Percentiles rank a stretch among this genome's conserved stretches.
phyloP scores from a whole-genome alignment of 2,113 vertebrate genomes.

The Dipodomys ordii region DNA sequence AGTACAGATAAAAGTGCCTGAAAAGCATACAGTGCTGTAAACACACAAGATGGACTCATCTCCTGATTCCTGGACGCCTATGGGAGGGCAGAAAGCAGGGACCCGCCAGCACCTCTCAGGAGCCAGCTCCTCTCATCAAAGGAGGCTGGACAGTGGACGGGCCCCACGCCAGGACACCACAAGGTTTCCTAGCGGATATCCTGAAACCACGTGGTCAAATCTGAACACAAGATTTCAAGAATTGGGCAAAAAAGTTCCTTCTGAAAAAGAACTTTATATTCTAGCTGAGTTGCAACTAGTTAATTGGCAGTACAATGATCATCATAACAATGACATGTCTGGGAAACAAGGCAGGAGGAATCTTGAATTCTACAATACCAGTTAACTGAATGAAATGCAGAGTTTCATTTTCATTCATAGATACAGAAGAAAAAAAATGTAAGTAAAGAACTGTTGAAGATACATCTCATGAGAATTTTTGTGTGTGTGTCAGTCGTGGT shows the following conservation, averaged over 20 bases:
- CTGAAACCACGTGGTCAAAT: conserved; percentile 39
- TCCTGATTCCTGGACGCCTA: background rate
- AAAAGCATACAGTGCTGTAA: conserved; percentile 60
- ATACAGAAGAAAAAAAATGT: background rate
- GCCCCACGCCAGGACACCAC: background rate
- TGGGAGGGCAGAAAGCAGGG: background rate
- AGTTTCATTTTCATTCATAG: background rate
- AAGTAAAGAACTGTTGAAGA: background rate
- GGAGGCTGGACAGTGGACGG: too few relatives aligned
- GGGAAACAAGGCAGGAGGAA: background rate
- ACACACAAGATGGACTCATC: conserved; percentile 61
- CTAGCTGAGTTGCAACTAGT: conserved; percentile 29
- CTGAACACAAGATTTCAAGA: conserved; percentile 45
- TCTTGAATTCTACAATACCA: background rate
- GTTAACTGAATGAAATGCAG: background rate
- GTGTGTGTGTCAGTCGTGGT: background rate
- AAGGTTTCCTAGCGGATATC: background rate
- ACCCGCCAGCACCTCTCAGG: background rate
- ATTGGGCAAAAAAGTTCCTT: background rate
- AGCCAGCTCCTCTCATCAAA: background rate
- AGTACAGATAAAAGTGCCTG: conserved; percentile 65
- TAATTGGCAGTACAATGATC: conserved; percentile 25
- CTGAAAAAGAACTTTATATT: conserved; percentile 24
- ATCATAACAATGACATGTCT: background rate
- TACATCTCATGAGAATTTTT: background rate